phyloP scores from a whole-genome alignment of 2,888 invertebrate genomes.

The Acanthopleura granulata region DNA sequence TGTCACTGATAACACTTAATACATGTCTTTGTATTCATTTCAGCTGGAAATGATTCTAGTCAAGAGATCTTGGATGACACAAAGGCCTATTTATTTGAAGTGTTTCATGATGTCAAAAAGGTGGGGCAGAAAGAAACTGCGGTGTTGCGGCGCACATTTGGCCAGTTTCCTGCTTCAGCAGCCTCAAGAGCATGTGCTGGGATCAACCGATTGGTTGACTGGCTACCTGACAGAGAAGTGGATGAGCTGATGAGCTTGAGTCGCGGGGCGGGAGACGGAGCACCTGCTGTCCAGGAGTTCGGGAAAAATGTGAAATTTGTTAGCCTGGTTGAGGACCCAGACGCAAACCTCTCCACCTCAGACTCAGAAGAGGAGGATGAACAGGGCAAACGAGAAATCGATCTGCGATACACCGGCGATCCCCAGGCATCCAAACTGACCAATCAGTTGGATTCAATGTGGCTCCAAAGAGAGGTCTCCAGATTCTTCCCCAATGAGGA shows the following conservation, averaged over 20 bases:
- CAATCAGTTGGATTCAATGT: conserved; percentile 36
- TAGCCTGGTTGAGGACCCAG: conserved; percentile 21
- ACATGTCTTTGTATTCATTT: conserved; percentile 21
- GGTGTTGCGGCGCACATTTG: conserved; percentile 58
- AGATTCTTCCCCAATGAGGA: conserved; percentile 46
- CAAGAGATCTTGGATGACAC: conserved; percentile 57
- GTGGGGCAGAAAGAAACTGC: conserved; percentile 55
- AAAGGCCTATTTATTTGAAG: conserved; percentile 59
- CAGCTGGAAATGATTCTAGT: conserved; percentile 55
- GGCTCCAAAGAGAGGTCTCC: conserved; percentile 45
- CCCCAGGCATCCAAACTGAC: too few species aligned
- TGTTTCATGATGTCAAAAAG: conserved; percentile 50
- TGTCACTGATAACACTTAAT: not conserved
- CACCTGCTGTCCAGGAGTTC: conserved; percentile 50
- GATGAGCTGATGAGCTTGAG: conserved; percentile 37
- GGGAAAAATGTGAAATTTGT: conserved; percentile 56
- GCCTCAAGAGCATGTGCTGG: conserved; percentile 59
- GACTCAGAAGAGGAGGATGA: conserved; percentile 52
- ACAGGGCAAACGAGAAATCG: conserved; percentile 33
- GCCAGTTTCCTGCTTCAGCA: conserved; percentile 62
- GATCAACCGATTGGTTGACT: conserved; percentile 48
- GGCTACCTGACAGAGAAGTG: conserved; percentile 55
- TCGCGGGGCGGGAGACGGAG: conserved; percentile 51
- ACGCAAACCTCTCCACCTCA: conserved; percentile 47
- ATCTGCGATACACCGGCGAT: conserved; percentile 39